Base-by-base conservation (phyloP, 2,113 vertebrate genomes). In the Cnemophilus loriae region DNA sequence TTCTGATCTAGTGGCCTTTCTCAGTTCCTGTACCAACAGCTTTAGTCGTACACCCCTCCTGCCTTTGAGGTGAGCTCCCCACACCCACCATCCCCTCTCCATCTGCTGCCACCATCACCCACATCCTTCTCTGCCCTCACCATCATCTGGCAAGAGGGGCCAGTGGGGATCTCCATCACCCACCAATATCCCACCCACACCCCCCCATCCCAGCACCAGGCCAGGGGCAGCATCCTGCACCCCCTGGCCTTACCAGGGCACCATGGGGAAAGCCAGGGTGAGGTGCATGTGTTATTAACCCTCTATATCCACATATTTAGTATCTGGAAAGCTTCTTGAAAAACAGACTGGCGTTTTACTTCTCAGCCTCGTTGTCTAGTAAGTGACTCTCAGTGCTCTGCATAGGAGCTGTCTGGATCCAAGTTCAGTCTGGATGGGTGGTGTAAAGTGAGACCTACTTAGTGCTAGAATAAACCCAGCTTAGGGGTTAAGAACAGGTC, bases 1-100 rank as follows among this genome's bases (percentile, higher is more conserved):
- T 99, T 99, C 99, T 99, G 99, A 99, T 99, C 99, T 99, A 99
- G 99, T 99, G 99, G 99, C 99, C 99, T 99, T 99, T 99, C 98
- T 99, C 99, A 99, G 98, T 98, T 99, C 99, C 99, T 97, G 99
- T 98, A 98, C 98, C 98, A 98, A 98, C 98, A 99, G 98, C 98
- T 98, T 98, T 98, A 98, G 98, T 99, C 98, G 99, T 99, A 98
- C 98, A 98, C 98, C 98, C 99, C 98, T 99, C 98, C 99, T 99
- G 99, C 99, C 99, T 99, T 99, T 98, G 98, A 99, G 99, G 99
- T 99, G 99, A 99, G 99, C 98, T 69, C 82, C 93, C 82, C 2
- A 14, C 53, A 55, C 44, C 47, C 73, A 33, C 89, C 95, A 87
- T 78, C 89, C 82, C 97, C 95, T 91, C 71, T 91, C 93, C 68